phyloP scores from a whole-genome alignment of 2,797 vertebrate species.

The Amblyraja radiata region DNA sequence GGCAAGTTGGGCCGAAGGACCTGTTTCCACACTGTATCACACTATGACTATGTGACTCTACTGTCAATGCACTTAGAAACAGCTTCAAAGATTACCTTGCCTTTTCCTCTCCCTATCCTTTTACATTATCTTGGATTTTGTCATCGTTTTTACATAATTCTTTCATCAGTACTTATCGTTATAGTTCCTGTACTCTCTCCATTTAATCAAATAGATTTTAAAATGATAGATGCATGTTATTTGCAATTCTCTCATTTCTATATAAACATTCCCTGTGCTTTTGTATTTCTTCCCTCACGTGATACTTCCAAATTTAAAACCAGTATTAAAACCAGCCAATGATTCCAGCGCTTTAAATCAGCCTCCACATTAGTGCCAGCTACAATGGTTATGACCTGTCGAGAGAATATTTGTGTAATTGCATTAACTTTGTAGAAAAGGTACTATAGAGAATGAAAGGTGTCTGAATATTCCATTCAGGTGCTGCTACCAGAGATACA shows the following conservation, averaged over 20 bases:
- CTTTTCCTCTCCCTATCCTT: background rate
- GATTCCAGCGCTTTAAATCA: background rate
- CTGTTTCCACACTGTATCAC: no score
- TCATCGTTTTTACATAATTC: background rate
- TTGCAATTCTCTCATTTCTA: background rate
- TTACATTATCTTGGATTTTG: background rate
- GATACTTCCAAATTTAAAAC: background rate
- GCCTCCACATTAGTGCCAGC: background rate
- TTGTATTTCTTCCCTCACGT: background rate
- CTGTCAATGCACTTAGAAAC: background rate
- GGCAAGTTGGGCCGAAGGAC: no score
- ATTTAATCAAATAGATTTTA: background rate
- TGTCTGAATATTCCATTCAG: background rate
- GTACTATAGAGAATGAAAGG: background rate
- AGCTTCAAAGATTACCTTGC: background rate
- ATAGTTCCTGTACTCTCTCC: background rate
- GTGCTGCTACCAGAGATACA: no score
- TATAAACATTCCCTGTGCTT: background rate
- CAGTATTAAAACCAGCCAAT: background rate
- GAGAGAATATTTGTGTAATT: background rate
- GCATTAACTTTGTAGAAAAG: background rate
- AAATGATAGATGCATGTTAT: background rate
- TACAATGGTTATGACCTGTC: background rate
- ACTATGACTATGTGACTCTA: no score
- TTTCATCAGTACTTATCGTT: background rate